Percentiles rank a stretch among this genome's conserved stretches.
Evolutionary conservation across 2,888 invertebrate species (phyloP).

Genomic region (Encarsia formosa): DNA sequence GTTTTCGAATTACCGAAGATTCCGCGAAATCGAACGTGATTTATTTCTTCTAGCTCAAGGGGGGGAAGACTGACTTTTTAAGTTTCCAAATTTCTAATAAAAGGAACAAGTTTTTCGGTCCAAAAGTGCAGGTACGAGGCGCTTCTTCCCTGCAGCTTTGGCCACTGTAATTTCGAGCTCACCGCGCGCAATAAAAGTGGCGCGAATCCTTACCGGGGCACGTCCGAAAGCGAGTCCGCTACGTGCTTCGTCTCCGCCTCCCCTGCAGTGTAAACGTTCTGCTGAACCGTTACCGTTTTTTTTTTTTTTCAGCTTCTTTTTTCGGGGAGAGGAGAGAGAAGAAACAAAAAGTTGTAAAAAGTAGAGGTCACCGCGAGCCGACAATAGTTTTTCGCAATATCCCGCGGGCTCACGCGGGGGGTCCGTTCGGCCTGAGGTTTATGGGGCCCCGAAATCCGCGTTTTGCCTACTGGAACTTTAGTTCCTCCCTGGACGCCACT

Average conservation of each 20-base stretch:
- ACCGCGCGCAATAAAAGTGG: conserved; percentile 41
- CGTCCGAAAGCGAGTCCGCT: conserved; percentile 38
- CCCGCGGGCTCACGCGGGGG: background rate
- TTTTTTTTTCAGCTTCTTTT: conserved; percentile 31
- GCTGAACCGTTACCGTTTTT: conserved; percentile 37
- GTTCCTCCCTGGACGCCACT: conserved; percentile 33
- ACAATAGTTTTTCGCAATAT: conserved; percentile 46
- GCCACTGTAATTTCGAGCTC: conserved; percentile 16
- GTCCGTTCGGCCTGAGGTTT: too few species aligned
- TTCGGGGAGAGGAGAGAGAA: too few species aligned
- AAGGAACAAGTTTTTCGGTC: too few species aligned
- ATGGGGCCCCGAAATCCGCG: too few species aligned
- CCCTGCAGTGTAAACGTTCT: conserved; percentile 22
- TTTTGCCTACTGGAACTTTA: conserved; percentile 17
- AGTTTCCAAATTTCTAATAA: too few species aligned
- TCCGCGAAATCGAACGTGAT: background rate
- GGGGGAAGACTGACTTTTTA: background rate
- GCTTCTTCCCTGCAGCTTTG: too few species aligned
- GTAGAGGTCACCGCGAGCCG: conserved; percentile 31
- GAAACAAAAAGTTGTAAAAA: conserved; percentile 44
- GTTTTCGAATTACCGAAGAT: background rate
- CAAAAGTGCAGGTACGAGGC: too few species aligned
- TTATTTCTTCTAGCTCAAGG: too few species aligned
- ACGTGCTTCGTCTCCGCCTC: conserved; percentile 23
- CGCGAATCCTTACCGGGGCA: conserved; percentile 41